A percentile compares a stretch with the other conserved stretches of the same genome.
Conservation (phyloP, 1,140 invertebrate genomes). For the Lordiphosa clarofinis region DNA sequence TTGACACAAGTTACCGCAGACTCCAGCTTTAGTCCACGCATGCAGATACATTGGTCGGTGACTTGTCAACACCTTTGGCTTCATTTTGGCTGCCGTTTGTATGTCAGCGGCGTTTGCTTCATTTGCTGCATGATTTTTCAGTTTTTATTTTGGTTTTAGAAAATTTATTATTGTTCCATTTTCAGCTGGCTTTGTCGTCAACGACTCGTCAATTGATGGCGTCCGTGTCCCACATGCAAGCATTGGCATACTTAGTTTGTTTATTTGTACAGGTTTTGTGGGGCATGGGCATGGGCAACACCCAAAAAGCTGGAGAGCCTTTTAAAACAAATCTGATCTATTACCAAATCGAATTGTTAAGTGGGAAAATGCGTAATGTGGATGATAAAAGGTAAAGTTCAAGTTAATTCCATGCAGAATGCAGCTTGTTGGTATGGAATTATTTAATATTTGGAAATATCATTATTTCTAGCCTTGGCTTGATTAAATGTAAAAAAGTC, state of each 20-base stretch:
- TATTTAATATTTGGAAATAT: no score
- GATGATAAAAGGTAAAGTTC: no score
- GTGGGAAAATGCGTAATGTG: no score
- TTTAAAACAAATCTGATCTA: no score
- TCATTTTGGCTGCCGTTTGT: constrained; percentile 37
- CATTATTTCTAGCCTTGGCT: no score
- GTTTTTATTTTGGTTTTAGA: constrained; percentile 40
- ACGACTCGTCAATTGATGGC: constrained; percentile 8
- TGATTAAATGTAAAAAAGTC: no score
- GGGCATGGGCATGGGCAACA: no score
- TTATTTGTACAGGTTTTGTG: constrained; percentile 1
- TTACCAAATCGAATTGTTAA: no score
- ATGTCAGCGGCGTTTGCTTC: constrained; percentile 66
- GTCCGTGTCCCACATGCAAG: constrained; percentile 24
- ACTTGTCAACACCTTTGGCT: constrained; percentile 54
- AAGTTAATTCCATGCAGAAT: no score
- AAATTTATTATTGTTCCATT: constrained; percentile 45
- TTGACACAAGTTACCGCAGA: no score
- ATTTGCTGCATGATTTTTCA: constrained; percentile 66
- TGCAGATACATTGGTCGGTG: constrained; percentile 31
- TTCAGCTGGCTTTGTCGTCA: constrained; percentile 12
- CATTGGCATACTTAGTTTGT: constrained; percentile 29
- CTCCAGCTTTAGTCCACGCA: neutral
- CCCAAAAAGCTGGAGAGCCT: no score
- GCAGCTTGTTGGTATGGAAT: no score